phyloP scores from a whole-genome alignment of 2,888 invertebrate species.

The Galeopsomyia nigrocyanea region DNA sequence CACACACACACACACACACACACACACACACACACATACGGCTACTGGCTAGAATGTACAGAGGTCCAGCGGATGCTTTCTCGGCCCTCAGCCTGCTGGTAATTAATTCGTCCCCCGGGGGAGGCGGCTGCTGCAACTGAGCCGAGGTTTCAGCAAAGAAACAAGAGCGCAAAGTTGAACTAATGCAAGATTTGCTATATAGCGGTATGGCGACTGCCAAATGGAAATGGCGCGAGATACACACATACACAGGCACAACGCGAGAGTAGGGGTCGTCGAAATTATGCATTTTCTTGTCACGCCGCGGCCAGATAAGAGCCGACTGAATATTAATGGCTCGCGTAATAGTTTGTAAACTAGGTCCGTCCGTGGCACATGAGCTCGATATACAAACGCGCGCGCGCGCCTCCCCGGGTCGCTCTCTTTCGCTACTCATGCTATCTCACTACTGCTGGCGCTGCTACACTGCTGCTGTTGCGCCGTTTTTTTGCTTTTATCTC shows the following conservation, averaged over 20 bases:
- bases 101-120: constrained; percentile 58
- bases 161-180: no score
- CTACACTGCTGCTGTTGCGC: no score
- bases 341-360: constrained; percentile 66
- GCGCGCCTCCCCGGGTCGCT: constrained; percentile 4
- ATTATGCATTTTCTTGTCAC: constrained; percentile 68
- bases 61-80: background rate
- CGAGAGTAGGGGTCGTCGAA: constrained; percentile 50
- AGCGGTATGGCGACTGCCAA: background rate
- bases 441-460: no score
- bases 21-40: background rate
- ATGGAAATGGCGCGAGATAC: constrained; percentile 42
- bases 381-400: constrained; percentile 10
- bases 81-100: constrained; percentile 46
- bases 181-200: no score
- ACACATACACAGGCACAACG: constrained; percentile 40
- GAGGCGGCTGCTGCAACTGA: constrained; percentile 16
- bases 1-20: constrained; percentile 13
- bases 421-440: background rate
- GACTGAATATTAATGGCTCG: constrained; percentile 66
- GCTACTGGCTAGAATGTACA: no score
- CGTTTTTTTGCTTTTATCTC: background rate
- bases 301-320: constrained; percentile 62
- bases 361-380: constrained; percentile 53
- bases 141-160: no score